Base-by-base conservation (phyloP, 2,888 invertebrate species). In the Acrocyrtus sp. region DNA sequence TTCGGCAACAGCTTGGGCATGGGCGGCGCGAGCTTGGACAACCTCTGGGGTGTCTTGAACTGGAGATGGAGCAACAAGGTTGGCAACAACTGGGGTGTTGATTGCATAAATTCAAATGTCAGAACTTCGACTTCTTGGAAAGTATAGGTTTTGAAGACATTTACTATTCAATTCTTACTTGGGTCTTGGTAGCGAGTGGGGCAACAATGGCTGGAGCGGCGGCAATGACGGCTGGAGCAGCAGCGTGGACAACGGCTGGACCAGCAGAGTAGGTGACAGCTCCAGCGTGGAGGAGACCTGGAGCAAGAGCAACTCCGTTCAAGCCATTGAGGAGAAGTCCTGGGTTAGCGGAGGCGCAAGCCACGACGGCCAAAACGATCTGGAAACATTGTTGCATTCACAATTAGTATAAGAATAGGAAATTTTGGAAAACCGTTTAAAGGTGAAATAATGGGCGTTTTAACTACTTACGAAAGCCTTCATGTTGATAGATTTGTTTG, bases 11-110 rank as follows among this genome's bases (percentile, higher is more conserved):
- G 83, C 84, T 67, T 83, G 83, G 53, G 86, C 81, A 78, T 87
- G 87, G 24, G 86, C 86, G 62, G 84, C 84, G 8, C 57, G 41
- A 19, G 63, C 70, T 58, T 70, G 70, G 15, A 84, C 84, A 10
- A 87, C 87, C 82, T 87, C 86, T 12, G 86, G 84, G 0, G 85
- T 86, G 75, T 87, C 87, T 73, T 83, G 82, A 10, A 85, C 83
- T 53, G 84, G 83, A 24, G 62, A 61, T 57, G 74, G 76, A n/a
- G 60, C 74, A 45, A 66, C 51, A 29, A 63, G 57, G 39, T 26
- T 24, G 39, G 70, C 63, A 19, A 58, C 54, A 29, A 5, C 27
- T 22, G 53, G 51, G 4, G 43, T 34, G 12, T 57, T 26, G 19
- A 17, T 51, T n/a, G n/a, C n/a, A n/a, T n/a, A n/a, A n/a, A n/a